A percentile compares a stretch with the other conserved stretches of the same genome.
These are phyloP conservation scores for Pocillopora damicornis DNA, from an alignment of 64 coral and sea anemone genomes.

Conservation along the genomic window DNA sequence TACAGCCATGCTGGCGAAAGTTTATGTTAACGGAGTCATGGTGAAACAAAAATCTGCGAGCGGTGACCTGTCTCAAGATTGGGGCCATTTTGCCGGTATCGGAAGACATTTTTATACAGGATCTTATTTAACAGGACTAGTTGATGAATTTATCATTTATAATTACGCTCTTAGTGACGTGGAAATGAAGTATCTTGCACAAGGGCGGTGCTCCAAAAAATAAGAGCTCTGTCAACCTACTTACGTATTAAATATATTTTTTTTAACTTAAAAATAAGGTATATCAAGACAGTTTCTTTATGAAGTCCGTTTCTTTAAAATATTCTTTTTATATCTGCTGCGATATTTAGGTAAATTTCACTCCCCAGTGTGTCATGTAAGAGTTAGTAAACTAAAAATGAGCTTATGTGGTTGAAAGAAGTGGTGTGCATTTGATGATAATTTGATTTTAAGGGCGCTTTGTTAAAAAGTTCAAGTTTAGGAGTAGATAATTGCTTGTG, in stretches of 20 bases:
- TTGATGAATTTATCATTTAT: conserved; percentile 97
- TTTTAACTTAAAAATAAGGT: neutral
- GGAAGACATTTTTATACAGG: conserved; percentile 88
- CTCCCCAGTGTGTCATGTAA: no score
- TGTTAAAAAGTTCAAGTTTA: neutral
- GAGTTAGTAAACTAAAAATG: no score
- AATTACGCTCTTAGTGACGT: conserved; percentile 77
- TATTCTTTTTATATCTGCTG: neutral
- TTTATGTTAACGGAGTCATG: conserved; percentile 74
- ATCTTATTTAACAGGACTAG: conserved; percentile 75
- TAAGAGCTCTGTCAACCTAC: neutral
- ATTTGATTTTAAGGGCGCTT: neutral
- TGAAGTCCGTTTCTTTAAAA: neutral
- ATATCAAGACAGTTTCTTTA: neutral
- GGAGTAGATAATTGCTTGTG: no score
- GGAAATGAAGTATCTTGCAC: conserved; percentile 79
- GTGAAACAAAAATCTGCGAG: conserved; percentile 82
- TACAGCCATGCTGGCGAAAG: conserved; percentile 68
- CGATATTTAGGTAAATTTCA: no score
- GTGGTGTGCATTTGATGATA: neutral
- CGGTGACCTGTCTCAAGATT: conserved; percentile 93
- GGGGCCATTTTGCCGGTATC: conserved; percentile 99
- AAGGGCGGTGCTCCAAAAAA: conserved; percentile 50
- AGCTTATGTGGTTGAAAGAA: no score
- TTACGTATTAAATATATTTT: neutral